Percentiles rank a stretch among this genome's conserved stretches.
phyloP scores from a whole-genome alignment of 2,797 vertebrate genomes.

The Perodicticus potto region DNA sequence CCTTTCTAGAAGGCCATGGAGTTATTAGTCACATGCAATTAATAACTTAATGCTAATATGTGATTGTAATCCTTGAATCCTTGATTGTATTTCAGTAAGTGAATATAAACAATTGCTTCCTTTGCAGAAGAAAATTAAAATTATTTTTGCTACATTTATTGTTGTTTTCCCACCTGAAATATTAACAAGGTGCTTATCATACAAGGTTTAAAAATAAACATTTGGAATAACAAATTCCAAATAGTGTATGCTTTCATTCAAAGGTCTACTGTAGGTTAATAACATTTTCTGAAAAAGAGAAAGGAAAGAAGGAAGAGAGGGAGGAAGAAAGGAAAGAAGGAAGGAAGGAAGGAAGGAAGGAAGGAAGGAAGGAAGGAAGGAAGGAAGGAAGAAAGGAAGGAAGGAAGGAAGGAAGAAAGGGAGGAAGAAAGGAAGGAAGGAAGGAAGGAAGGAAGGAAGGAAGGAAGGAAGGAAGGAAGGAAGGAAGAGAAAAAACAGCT shows the following conservation, averaged over 20 bases:
- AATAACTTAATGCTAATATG: not conserved
- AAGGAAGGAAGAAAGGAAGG: no score
- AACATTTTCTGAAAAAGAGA: not conserved
- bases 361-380: no score
- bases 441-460: no score
- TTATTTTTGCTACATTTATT: not conserved
- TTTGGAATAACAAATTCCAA: constrained; percentile 44
- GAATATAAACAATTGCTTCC: constrained; percentile 54
- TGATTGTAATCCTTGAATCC: not conserved
- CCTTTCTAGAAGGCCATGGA: constrained; percentile 59
- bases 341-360: no score
- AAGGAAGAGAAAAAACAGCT: not conserved
- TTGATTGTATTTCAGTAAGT: constrained; percentile 35
- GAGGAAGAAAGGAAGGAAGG: not conserved
- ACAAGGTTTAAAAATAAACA: constrained; percentile 46
- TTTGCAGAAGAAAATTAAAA: constrained; percentile 35
- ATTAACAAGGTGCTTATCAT: not conserved
- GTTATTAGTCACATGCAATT: not conserved
- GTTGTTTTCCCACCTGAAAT: not conserved
- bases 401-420: not conserved
- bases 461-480: no score
- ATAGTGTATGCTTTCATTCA: constrained; percentile 46
- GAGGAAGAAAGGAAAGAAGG: not conserved
- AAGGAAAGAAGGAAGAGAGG: not conserved
- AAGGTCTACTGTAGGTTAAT: constrained; percentile 29